Conservation (phyloP, 1,140 invertebrate genomes). For the Melipona quadrifasciata region DNA sequence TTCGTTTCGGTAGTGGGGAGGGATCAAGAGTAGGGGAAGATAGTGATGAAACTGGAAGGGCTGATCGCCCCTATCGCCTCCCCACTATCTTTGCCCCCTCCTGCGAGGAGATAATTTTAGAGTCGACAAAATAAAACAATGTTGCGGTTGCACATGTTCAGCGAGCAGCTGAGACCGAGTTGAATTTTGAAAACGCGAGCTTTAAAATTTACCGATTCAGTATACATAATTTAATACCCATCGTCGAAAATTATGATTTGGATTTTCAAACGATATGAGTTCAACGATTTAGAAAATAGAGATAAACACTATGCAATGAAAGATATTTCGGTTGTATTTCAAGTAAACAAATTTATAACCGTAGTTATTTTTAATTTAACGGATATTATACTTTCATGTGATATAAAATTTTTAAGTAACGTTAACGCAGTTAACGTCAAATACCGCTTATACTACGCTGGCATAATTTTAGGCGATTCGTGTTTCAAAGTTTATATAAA, state of each 20-base stretch:
- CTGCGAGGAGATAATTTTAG: constrained; percentile 63
- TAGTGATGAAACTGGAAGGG: constrained; percentile 15
- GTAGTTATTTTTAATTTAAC: too few relatives aligned
- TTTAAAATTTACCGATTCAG: neutral
- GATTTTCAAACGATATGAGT: neutral
- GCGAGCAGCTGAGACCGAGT: constrained; percentile 15
- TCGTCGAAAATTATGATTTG: neutral
- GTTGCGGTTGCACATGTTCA: constrained; percentile 52
- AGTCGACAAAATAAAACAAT: constrained; percentile 60
- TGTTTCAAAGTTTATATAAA: neutral
- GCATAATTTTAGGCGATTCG: neutral
- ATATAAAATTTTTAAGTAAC: neutral
- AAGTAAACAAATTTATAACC: too few relatives aligned
- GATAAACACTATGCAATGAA: neutral
- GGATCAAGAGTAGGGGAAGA: neutral
- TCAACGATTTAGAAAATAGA: neutral
- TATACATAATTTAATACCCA: too few relatives aligned
- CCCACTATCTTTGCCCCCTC: neutral
- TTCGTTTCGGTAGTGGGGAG: neutral
- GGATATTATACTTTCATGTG: neutral
- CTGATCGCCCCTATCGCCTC: neutral
- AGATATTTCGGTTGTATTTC: neutral
- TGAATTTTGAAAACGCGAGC: constrained; percentile 1
- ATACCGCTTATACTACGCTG: neutral
- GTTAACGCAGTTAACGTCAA: neutral